Base-by-base conservation (phyloP, 2,113 vertebrate species). In the Nerophis lumbriciformis region DNA sequence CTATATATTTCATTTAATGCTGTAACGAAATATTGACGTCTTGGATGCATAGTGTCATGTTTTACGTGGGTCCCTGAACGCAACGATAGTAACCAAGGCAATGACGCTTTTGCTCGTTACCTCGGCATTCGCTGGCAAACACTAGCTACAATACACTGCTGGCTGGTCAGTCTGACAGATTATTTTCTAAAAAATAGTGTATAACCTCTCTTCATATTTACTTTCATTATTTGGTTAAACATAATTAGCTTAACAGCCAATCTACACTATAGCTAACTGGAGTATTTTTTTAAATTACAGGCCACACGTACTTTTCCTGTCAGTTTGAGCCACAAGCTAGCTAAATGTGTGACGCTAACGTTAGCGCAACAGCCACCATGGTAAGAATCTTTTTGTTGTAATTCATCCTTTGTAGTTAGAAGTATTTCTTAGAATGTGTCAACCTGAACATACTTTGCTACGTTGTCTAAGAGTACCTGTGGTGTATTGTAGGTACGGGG, bases 41-140 rank as follows among this genome's bases (percentile, higher is more conserved):
- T 21, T 13, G 10, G 39, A 9, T 5, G 2, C 10, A 15, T 37
- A 8, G 13, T 53, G 35, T 0, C 3, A 0, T 38, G 5, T 48
- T 78, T 38, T 68, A 66, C 78, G 65, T 50, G 47, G 48, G 3
- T 70, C 15, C 61, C 0, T 86, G 81, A 87, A 87, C 69, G 76
- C 80, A 68, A 45, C 84, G 10, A 13, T 19, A 7, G 87, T 88
- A 82, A 87, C 87, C 87, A 86, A 82, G 82, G 84, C 52, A 16
- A 85, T 85, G 84, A 88, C 87, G 87, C 87, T 86, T 5, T 65
- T 62, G 69, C 69, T 72, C 58, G 83, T 88, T 81, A 61, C 83
- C 81, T 83, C 73, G 79, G 71, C 67, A 76, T 68, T 83, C 68
- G 72, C 59, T 49, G 61, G 73, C 79, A 83, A 84, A 83, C 79